Evolutionary conservation across 2,797 vertebrate species (phyloP).

Genomic region (Syndactyla subalaris): DNA sequence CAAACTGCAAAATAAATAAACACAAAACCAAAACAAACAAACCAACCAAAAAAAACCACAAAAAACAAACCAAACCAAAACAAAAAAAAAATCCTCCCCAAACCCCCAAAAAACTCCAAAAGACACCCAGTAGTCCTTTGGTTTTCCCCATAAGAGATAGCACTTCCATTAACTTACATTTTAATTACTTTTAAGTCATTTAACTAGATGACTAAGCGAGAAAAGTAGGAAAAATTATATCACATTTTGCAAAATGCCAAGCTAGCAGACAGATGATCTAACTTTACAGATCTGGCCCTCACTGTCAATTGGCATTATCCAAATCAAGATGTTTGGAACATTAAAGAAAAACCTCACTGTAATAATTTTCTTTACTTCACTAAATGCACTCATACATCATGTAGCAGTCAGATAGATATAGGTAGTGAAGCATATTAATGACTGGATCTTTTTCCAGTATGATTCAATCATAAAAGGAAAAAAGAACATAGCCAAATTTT

Average conservation of each 20-base stretch:
- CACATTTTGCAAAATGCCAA: neutral
- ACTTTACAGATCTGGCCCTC: neutral
- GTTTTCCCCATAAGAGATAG: neutral
- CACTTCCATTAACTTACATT: conserved; percentile 29
- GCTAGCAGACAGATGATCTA: neutral
- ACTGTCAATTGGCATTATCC: neutral
- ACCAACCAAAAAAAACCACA: too few relatives aligned
- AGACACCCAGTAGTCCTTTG: neutral
- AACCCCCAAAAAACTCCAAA: too few relatives aligned
- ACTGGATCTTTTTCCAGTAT: neutral
- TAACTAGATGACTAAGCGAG: neutral
- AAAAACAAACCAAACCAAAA: too few relatives aligned
- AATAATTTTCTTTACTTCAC: neutral
- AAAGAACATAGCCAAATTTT: neutral
- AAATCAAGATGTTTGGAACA: neutral
- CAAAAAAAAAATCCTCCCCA: too few relatives aligned
- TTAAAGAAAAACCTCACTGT: neutral
- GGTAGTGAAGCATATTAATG: neutral
- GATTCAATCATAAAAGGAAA: neutral
- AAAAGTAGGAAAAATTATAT: neutral
- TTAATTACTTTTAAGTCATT: conserved; percentile 37
- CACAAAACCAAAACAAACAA: too few relatives aligned
- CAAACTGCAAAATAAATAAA: neutral
- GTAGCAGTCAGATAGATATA: neutral
- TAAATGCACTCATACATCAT: neutral